phyloP scores from a whole-genome alignment of 2,888 invertebrate species.

The Trichogramma dendrolimi region DNA sequence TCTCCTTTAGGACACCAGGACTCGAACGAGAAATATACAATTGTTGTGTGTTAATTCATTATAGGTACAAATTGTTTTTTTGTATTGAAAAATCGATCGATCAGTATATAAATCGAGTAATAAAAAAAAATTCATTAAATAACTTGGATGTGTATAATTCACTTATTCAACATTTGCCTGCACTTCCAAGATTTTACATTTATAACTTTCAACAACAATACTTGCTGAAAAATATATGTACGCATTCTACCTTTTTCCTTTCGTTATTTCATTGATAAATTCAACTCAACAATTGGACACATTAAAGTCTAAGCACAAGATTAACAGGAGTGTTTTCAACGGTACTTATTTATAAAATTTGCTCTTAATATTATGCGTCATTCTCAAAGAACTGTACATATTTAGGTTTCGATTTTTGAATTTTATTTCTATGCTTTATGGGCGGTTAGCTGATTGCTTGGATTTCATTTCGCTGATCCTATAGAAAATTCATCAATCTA shows the following conservation, averaged over 20 bases:
- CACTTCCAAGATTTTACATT: conserved; percentile 25
- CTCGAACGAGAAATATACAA: neutral
- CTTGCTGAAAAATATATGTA: conserved; percentile 20
- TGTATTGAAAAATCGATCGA: too few species aligned
- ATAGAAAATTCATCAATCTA: too few species aligned
- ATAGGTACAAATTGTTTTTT: too few species aligned
- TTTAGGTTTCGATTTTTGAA: neutral
- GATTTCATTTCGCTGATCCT: too few species aligned
- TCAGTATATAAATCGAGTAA: too few species aligned
- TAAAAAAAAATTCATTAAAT: too few species aligned
- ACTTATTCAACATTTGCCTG: conserved; percentile 8
- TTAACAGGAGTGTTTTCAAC: conserved; percentile 20
- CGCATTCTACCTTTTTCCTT: conserved; percentile 10
- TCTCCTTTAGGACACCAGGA: neutral
- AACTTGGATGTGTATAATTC: too few species aligned
- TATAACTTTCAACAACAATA: conserved; percentile 13
- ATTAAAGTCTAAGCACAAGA: conserved; percentile 16
- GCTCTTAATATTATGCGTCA: conserved; percentile 15
- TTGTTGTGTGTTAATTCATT: too few species aligned
- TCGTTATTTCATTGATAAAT: conserved; percentile 12
- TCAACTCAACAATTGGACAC: conserved; percentile 14
- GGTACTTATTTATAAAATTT: conserved; percentile 8
- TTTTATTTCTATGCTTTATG: too few species aligned
- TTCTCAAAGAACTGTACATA: conserved; percentile 8
- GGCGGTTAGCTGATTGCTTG: too few species aligned